Evolutionary conservation across 2,113 vertebrate genomes (phyloP), one percentile per base, ranked within the genome.

Genomic region (Pitta sordida): DNA sequence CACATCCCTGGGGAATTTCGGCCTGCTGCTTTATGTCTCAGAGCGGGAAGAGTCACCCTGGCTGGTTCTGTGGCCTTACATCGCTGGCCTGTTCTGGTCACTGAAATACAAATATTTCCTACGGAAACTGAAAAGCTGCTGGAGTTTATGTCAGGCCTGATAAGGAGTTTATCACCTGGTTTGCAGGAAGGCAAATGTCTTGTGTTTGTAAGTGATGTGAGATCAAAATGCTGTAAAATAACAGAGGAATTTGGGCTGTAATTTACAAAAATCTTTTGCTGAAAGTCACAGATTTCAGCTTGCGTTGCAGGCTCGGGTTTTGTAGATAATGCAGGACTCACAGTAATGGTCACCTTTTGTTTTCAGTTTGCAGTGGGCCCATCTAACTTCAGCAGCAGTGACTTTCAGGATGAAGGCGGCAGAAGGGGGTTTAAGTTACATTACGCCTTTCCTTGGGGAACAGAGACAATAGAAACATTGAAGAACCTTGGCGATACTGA

Each of bases 381-480:
- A 0, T 99, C 98, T 22, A 97, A 98, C 95, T 99, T 99, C 97
- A 98, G 97, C 96, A 98, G 98, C 91, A 97, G 94, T 10, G 98
- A 99, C 22, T 97, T 98, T 75, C 90, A 97, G 36, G 98, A 98
- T 91, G 96, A 95, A 63, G 83, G 92, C 7, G 97, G 97, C 11
- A 97, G 98, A 32, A 98, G 96, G 88, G 98, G 98, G n/a, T 97
- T 98, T 88, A 95, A 94, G 79, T 97, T 99, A 65, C 93, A 97
- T 36, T 99, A 99, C 93, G 94, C 43, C 23, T 99, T 99, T 94
- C 99, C 99, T 3, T 99, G 99, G 99, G 99, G 99, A 24, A 97
- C 91, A 52, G 98, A 99, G 97, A 88, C 98, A 13, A 83, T 99
- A 96, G 99, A 99, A 97, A 98, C 98, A 1, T 81, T 99, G 88